These are phyloP conservation scores for Papilio helenus DNA, from an alignment of 1,140 invertebrate species.

Conservation along the genomic window DNA sequence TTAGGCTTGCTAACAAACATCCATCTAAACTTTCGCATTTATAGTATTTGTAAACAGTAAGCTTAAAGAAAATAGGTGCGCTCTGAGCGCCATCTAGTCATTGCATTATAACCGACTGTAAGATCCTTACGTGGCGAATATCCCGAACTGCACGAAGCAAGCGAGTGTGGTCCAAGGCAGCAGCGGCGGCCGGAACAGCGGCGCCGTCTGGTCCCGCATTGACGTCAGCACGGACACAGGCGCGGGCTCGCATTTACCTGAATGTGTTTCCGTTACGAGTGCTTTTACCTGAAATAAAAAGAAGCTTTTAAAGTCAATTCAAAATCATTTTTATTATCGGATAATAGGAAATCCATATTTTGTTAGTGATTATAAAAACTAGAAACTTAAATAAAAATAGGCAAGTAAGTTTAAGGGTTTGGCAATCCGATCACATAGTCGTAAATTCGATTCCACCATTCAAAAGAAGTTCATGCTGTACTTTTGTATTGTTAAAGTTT, in stretches of 20 bases:
- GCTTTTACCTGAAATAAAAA: conserved; percentile 55
- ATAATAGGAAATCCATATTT: too few species aligned
- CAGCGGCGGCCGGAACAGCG: conserved; percentile 76
- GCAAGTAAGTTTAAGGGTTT: not conserved
- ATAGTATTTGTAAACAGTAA: too few species aligned
- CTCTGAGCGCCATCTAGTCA: not conserved
- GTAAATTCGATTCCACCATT: not conserved
- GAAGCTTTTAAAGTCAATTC: conserved; percentile 26
- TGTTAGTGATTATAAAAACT: too few species aligned
- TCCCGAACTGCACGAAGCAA: conserved; percentile 81
- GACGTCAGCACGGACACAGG: conserved; percentile 57
- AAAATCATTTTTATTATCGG: too few species aligned
- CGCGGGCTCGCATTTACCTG: conserved; percentile 36
- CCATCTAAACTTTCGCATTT: too few species aligned
- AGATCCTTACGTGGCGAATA: conserved; percentile 77
- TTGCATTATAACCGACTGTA: not conserved
- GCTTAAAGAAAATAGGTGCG: too few species aligned
- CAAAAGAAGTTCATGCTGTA: not conserved
- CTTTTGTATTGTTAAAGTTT: too few species aligned
- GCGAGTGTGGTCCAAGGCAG: conserved; percentile 76
- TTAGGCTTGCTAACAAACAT: too few species aligned
- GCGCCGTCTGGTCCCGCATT: conserved; percentile 78
- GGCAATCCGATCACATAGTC: too few species aligned
- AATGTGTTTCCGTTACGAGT: conserved; percentile 53
- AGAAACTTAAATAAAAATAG: too few species aligned